Conservation (phyloP, 1,140 invertebrate genomes). For the Bradynema listronoti region DNA sequence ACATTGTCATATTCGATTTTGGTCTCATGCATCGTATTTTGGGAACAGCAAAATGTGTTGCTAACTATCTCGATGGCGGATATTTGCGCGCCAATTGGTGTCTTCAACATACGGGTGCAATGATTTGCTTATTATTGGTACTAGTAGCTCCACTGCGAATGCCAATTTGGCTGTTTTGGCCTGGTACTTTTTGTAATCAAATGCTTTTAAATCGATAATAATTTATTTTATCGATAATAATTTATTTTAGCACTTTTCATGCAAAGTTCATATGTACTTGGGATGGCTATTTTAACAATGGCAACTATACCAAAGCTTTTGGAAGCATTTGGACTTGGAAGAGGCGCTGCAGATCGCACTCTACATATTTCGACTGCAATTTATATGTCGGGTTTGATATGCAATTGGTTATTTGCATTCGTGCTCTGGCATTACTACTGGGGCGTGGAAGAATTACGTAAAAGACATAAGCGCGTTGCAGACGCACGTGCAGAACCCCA, state of each 20-base stretch:
- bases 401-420: constrained; percentile 54
- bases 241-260: constrained; percentile 46
- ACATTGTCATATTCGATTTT: constrained; percentile 54
- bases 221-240: background rate
- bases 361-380: too few relatives aligned
- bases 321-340: constrained; percentile 32
- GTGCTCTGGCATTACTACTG: constrained; percentile 55
- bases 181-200: constrained; percentile 27
- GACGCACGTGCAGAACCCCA: too few relatives aligned
- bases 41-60: constrained; percentile 51
- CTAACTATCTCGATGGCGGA: constrained; percentile 52
- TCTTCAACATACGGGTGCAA: constrained; percentile 39
- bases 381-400: constrained; percentile 29
- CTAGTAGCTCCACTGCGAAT: constrained; percentile 38
- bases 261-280: constrained; percentile 51
- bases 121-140: constrained; percentile 29
- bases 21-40: constrained; percentile 50
- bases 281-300: constrained; percentile 52
- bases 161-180: constrained; percentile 49
- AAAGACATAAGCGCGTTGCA: too few relatives aligned
- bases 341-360: too few relatives aligned
- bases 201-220: background rate
- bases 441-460: constrained; percentile 44
- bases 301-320: constrained; percentile 51
- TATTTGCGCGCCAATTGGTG: constrained; percentile 51